Conservation (phyloP, 2,888 invertebrate genomes). For the Dasypolia templi region DNA sequence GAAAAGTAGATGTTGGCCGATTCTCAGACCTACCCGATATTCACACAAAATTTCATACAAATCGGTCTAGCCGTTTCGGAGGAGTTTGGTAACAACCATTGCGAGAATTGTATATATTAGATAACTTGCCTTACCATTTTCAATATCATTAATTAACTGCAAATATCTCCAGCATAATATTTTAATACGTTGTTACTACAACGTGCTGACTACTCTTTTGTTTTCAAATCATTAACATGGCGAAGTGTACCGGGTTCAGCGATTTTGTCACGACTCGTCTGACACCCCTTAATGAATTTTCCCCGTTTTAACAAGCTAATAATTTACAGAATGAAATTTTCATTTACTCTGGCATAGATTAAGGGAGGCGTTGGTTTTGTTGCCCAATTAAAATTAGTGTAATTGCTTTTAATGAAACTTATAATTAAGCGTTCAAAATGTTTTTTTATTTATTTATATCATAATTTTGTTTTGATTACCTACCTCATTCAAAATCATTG, state of each 20-base stretch:
- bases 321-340: conserved; percentile 46
- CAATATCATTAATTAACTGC: neutral
- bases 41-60: no score
- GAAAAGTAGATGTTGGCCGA: no score
- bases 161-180: neutral
- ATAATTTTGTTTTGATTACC: neutral
- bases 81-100: no score
- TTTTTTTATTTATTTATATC: neutral
- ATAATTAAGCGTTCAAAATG: conserved; percentile 24
- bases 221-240: conserved; percentile 36
- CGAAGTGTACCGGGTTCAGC: conserved; percentile 29
- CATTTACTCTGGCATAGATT: conserved; percentile 48
- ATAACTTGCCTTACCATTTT: neutral
- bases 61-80: no score
- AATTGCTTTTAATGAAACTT: conserved; percentile 36
- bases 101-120: no score
- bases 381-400: conserved; percentile 9
- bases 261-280: conserved; percentile 30
- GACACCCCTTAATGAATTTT: conserved; percentile 46
- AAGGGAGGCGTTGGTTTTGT: conserved; percentile 42
- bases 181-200: conserved; percentile 1
- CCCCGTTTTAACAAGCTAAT: conserved; percentile 52
- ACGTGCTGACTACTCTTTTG: conserved; percentile 26
- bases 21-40: no score
- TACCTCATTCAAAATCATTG: neutral